phyloP scores from a whole-genome alignment of 2,797 vertebrate genomes.

The Miichthys miiuy region DNA sequence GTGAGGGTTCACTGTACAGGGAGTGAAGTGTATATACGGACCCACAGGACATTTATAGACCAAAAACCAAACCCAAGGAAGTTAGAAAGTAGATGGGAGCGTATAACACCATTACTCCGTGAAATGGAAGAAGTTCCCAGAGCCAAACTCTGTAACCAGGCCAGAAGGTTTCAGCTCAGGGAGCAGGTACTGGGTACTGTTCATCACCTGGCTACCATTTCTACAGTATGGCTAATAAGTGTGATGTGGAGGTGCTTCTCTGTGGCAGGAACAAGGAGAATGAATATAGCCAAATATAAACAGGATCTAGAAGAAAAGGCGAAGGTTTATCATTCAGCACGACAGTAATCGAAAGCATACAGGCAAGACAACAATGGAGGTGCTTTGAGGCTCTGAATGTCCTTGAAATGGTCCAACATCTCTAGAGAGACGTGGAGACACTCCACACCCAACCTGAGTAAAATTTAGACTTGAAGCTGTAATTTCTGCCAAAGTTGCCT shows the following conservation, averaged over 20 bases:
- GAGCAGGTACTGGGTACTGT: neutral
- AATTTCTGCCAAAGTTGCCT: neutral
- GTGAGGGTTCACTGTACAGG: neutral
- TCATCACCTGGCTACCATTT: neutral
- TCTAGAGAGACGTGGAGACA: neutral
- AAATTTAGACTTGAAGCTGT: neutral
- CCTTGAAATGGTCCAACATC: conserved; percentile 5
- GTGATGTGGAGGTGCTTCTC: neutral
- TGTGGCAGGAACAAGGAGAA: neutral
- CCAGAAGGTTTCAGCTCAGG: neutral
- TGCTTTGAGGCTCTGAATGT: neutral
- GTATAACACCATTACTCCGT: neutral
- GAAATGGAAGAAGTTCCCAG: too few species aligned
- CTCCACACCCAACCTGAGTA: neutral
- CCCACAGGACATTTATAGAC: neutral
- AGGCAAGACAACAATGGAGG: neutral
- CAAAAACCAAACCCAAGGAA: neutral
- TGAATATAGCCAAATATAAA: conserved; percentile 5
- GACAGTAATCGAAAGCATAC: neutral
- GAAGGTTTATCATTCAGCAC: neutral
- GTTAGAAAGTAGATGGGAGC: too few species aligned
- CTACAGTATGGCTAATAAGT: too few species aligned
- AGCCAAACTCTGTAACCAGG: neutral
- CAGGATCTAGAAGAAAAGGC: conserved; percentile 2
- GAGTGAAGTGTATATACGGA: neutral